These are phyloP conservation scores for Amiota communis DNA, from an alignment of 2,888 invertebrate species.

Conservation along the genomic window DNA sequence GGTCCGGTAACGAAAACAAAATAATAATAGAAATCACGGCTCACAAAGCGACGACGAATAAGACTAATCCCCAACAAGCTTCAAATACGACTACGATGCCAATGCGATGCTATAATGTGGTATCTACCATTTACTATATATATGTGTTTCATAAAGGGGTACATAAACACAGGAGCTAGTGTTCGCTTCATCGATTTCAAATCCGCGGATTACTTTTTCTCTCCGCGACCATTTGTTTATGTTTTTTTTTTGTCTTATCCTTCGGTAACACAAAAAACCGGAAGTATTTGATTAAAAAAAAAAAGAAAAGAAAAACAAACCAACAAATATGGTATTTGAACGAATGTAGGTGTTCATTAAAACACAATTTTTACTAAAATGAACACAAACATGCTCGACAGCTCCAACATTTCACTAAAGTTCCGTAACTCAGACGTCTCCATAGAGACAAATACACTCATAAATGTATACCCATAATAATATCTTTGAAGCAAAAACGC, in stretches of 20 bases:
- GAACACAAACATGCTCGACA: background rate
- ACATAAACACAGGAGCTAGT: slow-evolving; percentile 28
- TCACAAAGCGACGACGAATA: slow-evolving; percentile 6
- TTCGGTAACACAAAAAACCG: slow-evolving; percentile 17
- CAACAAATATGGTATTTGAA: background rate
- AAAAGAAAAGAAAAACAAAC: background rate
- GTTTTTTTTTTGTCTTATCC: background rate
- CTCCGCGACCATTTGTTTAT: too few relatives aligned
- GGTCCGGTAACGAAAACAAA: slow-evolving; percentile 35
- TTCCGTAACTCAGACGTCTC: background rate
- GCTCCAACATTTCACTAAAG: background rate
- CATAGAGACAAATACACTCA: slow-evolving; percentile 13
- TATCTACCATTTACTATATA: slow-evolving; percentile 1
- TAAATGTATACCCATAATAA: background rate
- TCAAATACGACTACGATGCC: background rate
- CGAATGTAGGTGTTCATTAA: background rate
- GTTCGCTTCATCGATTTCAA: slow-evolving; percentile 56
- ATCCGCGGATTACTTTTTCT: slow-evolving; percentile 55
- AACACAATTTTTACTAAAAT: slow-evolving; percentile 22
- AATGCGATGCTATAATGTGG: background rate
- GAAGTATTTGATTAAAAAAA: slow-evolving; percentile 30
- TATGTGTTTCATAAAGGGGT: slow-evolving; percentile 18
- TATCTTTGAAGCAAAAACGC: slow-evolving; percentile 6
- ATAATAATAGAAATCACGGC: slow-evolving; percentile 31
- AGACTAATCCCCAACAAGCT: slow-evolving; percentile 15